Evolutionary conservation across 2,113 vertebrate species (phyloP), one percentile per base, ranked within the genome.

Genomic region (Erinaceus europaeus): DNA sequence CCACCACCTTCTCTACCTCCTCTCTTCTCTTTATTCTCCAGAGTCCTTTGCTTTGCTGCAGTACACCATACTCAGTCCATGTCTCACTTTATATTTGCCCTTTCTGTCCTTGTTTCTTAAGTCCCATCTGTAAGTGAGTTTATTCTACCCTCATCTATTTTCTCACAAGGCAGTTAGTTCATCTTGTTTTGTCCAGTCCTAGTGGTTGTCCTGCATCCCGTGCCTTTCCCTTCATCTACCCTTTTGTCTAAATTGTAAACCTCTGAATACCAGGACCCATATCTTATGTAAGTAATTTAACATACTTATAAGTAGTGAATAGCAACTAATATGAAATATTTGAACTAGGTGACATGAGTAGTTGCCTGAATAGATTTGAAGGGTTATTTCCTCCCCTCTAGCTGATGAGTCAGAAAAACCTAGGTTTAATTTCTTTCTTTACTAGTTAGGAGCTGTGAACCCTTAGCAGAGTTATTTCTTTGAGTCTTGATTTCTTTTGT

Each of bases 191-290:
- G 62, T 10, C 62, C 4, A 18, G n/a, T 27, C 38, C 9, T 1
- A 5, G 27, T 9, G 36, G 11, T 10, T 11, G 23, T 36, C n/a
- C n/a, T n/a, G n/a, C n/a, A n/a, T n/a, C n/a, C n/a, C n/a, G n/a
- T n/a, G n/a, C n/a, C n/a, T n/a, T n/a, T n/a, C n/a, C n/a, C n/a
- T n/a, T n/a, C n/a, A n/a, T n/a, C n/a, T n/a, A n/a, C n/a, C 34
- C 18, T 20, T 21, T 36, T 0, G 97, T 97, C 53, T 88, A 36
- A 25, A 62, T 1, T 12, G 6, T 42, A 65, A 79, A 29, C 36
- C 50, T 77, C 27, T 76, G 1, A 0, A 34, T 2, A 1, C 0
- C 6, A 67, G 75, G 5, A 14, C 27, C 36, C 29, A 29, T 25
- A 40, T 25, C 9, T 9, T 64, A 21, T 38, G 2, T 9, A 61